phyloP scores from a whole-genome alignment of 1,140 invertebrate species.

The Bombus pascuorum region DNA sequence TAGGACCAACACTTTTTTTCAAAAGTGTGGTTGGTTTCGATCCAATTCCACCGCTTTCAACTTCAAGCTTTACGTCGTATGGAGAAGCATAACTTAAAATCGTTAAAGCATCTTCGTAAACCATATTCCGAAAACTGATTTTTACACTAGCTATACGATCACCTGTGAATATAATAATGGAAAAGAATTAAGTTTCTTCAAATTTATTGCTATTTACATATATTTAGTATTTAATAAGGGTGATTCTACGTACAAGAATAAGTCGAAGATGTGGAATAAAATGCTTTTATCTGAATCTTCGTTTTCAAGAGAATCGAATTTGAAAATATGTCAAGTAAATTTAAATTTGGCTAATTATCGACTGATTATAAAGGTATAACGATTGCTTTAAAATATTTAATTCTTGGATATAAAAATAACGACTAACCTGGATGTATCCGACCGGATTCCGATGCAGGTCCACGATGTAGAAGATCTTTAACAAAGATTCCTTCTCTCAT shows the following conservation, averaged over 20 bases:
- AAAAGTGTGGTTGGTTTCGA: conserved; percentile 82
- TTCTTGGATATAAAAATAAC: background rate
- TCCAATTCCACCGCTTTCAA: conserved; percentile 84
- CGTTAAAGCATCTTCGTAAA: conserved; percentile 94
- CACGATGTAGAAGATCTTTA: conserved; percentile 92
- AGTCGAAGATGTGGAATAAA: too few species aligned
- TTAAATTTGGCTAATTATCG: too few species aligned
- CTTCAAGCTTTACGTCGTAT: conserved; percentile 90
- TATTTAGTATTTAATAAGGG: background rate
- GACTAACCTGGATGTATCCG: conserved; percentile 90
- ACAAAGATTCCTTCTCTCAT: conserved; percentile 95
- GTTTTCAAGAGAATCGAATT: too few species aligned
- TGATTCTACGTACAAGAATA: too few species aligned
- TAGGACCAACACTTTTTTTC: conserved; percentile 81
- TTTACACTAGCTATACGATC: conserved; percentile 93
- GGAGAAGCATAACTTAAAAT: conserved; percentile 96
- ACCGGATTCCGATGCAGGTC: conserved; percentile 93
- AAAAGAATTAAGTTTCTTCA: background rate
- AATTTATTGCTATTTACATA: background rate
- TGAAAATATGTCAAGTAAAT: too few species aligned
- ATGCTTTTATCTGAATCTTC: too few species aligned
- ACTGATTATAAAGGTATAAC: too few species aligned
- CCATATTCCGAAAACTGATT: conserved; percentile 93
- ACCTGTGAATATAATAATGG: conserved; percentile 83
- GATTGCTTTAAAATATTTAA: background rate